These are phyloP conservation scores for Isotomurus palustris DNA, from an alignment of 2,888 invertebrate genomes.

Conservation along the genomic window DNA sequence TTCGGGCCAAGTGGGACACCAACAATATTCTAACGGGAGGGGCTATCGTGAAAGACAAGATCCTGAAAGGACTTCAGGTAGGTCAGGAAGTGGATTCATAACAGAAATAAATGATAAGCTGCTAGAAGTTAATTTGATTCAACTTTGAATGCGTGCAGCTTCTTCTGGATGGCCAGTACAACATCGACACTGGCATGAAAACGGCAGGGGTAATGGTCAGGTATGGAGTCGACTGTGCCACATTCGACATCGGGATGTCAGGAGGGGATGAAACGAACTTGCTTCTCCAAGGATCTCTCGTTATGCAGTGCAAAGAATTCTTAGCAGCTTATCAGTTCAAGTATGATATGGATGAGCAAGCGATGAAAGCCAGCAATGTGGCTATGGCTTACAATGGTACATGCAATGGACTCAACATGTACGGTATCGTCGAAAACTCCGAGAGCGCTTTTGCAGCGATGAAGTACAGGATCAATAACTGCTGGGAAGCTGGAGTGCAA, in stretches of 20 bases:
- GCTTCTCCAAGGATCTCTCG: conserved; percentile 3
- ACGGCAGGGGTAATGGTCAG: conserved; percentile 4
- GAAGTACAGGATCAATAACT: conserved; percentile 1
- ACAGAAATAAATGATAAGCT: neutral
- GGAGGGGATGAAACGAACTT: conserved; percentile 18
- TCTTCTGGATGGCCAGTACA: conserved; percentile 9
- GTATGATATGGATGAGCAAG: conserved; percentile 10
- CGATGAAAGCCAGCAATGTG: conserved; percentile 20
- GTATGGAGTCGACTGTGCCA: conserved; percentile 11
- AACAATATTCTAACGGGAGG: conserved; percentile 14
- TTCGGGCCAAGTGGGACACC: conserved; percentile 19
- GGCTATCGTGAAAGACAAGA: conserved; percentile 8
- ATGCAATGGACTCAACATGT: conserved; percentile 17
- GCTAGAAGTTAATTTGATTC: neutral
- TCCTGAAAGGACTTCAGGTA: conserved; percentile 14
- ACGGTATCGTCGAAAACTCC: conserved; percentile 18
- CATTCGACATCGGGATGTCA: conserved; percentile 10
- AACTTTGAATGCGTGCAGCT: neutral
- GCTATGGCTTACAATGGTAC: conserved; percentile 15
- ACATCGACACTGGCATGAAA: conserved; percentile 9
- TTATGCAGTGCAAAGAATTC: conserved; percentile 19
- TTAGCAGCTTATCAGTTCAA: conserved; percentile 8
- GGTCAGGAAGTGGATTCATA: neutral
- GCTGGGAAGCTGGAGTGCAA: conserved; percentile 17
- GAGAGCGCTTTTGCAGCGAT: conserved; percentile 17